Evolutionary conservation across 2,888 invertebrate species (phyloP), one percentile per base, ranked within the genome.

Genomic region (Lochmaea crataegi): DNA sequence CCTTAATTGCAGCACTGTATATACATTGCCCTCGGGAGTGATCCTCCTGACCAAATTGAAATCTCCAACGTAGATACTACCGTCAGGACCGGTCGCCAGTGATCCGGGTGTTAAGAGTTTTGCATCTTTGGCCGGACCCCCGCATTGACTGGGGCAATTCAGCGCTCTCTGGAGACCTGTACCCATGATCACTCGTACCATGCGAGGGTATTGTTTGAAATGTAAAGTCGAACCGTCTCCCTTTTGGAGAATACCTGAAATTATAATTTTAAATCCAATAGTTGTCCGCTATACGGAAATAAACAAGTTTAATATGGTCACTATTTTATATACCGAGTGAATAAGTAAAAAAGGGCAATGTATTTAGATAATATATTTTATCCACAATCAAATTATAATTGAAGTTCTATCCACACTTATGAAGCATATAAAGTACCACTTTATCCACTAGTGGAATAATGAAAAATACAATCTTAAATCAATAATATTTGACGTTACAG

Each of bases 1-100:
- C 74, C 76, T 76, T 71, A 76, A 74, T 72, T 76, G 72, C 64
- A 97, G 89, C 53, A 98, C 94, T 22, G 97, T 97, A 81, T 93
- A 94, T 61, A 97, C 95, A 77, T 93, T 92, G 81, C 96, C 96
- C 84, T 96, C 95, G 38, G 97, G 95, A 45, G 94, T 94, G 78
- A 98, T 94, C 79, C 96, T 90, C 57, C 98, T 92, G 67, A 98
- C 96, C 69, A 97, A 91, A 89, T 98, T 98, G 86, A 97, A 98
- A 87, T 99, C 98, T 12, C 98, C 98, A 12, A 99, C 96, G 86
- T 97, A 98, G 64, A 99, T 90, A 80, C 96, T 96, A 53, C 99
- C 99, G 87, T 99, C 99, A 12, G 97, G 94, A 32, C 97, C 97
- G 22, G 96, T 95, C 2, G 98, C 96, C 71, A 99, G 88, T 2